These are phyloP conservation scores for Antheraea mylitta DNA, from an alignment of 1,140 invertebrate species.

Conservation along the genomic window DNA sequence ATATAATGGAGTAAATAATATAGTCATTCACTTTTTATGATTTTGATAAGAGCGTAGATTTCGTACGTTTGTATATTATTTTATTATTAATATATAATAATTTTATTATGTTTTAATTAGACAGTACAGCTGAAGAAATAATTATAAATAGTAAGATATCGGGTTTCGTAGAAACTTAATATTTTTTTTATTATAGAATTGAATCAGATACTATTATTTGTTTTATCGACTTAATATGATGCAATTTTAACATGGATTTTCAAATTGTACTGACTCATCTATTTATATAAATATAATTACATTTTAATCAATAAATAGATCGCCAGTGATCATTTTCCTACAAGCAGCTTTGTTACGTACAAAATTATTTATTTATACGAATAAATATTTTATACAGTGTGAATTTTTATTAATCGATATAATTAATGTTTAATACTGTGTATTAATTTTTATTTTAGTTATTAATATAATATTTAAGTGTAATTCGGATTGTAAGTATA, in stretches of 20 bases:
- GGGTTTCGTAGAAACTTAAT: background rate
- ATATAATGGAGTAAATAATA: slow-evolving; percentile 9
- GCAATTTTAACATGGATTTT: background rate
- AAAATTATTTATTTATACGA: background rate
- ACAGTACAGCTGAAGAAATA: background rate
- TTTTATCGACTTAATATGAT: too few species aligned
- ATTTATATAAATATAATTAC: background rate
- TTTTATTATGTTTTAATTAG: background rate
- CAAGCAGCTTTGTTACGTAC: background rate
- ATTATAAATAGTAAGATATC: too few species aligned
- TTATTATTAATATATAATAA: background rate
- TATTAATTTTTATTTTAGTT: slow-evolving; percentile 11
- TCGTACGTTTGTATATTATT: background rate
- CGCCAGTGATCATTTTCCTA: background rate
- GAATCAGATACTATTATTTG: too few species aligned
- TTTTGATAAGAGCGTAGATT: background rate
- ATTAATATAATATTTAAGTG: slow-evolving; percentile 14
- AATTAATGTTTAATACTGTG: slow-evolving; percentile 14
- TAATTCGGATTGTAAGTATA: slow-evolving; percentile 14
- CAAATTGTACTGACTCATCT: background rate
- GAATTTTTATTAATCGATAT: slow-evolving; percentile 13
- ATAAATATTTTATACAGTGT: background rate
- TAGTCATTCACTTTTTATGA: background rate
- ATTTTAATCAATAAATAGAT: background rate
- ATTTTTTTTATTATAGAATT: too few species aligned